phyloP scores from a whole-genome alignment of 2,797 vertebrate species.

The Dryobates pubescens region DNA sequence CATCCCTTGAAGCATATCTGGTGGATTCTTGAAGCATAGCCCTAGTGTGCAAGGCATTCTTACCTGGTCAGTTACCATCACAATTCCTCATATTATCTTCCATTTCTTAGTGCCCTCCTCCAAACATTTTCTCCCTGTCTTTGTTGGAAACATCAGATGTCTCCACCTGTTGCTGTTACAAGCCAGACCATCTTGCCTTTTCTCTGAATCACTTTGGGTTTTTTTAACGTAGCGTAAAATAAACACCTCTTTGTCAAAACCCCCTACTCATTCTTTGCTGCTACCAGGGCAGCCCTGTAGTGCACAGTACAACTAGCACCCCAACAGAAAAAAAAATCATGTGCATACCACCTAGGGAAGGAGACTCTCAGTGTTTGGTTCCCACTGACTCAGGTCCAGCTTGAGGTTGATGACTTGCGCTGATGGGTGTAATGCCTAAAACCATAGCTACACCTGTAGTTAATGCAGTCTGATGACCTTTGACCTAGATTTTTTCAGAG shows the following conservation, averaged over 20 bases:
- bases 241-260: background rate
- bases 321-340: background rate
- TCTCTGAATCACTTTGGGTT: background rate
- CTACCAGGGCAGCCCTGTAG: background rate
- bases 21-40: background rate
- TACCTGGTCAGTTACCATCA: background rate
- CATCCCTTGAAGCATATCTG: background rate
- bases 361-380: background rate
- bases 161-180: background rate
- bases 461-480: background rate
- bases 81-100: background rate
- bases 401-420: background rate
- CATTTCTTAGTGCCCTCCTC: background rate
- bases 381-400: background rate
- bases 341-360: background rate
- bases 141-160: background rate
- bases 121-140: background rate
- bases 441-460: background rate
- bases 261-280: background rate
- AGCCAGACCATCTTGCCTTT: background rate
- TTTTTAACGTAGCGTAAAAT: background rate
- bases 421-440: background rate
- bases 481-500: background rate
- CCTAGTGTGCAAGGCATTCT: background rate
- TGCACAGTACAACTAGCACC: background rate